Evolutionary conservation across 2,797 vertebrate species (phyloP), one percentile per base, ranked within the genome.

Genomic region (Atherinosoma microstoma): DNA sequence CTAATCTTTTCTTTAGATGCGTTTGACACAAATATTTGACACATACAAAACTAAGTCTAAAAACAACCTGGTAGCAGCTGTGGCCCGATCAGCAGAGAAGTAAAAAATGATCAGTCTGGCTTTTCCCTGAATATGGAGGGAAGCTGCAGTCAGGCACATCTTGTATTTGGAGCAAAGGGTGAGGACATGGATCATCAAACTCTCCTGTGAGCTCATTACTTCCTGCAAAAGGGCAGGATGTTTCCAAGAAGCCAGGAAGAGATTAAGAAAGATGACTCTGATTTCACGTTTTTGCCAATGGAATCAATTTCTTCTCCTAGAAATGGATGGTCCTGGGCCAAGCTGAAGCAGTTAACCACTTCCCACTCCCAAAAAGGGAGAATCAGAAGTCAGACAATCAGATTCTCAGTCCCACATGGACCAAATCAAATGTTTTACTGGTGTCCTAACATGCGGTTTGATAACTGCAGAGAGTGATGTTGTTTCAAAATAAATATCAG

Each of bases 121-220:
- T 69, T 66, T 64, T 64, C 56, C 18, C 36, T 80, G 71, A 84
- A 82, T 82, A 85, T 62, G 69, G 70, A 88, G 40, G 75, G 64
- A 79, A 75, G 77, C 67, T 67, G 79, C 76, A 84, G 79, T 67
- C 16, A 72, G 75, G 81, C 77, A 70, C 78, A 79, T 89, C 77
- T 66, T 81, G 76, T 85, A 91, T 93, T 81, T 91, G 76, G 91
- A 91, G 92, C 90, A 87, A 84, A 90, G 87, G 89, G 84, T 75
- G 81, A 87, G 76, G 86, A 89, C 85, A 89, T 90, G 89, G 88
- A 92, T 94, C 91, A 92, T 91, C 88, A 89, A 84, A 89, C 79
- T 90, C 94, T 93, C 94, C 85, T 79, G 92, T 89, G 93, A 91
- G 89, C 93, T 94, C 93, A 94, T 95, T 95, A 94, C 90, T 88